Evolutionary conservation across 2,113 vertebrate genomes (phyloP).

Genomic region (Pedetes capensis): DNA sequence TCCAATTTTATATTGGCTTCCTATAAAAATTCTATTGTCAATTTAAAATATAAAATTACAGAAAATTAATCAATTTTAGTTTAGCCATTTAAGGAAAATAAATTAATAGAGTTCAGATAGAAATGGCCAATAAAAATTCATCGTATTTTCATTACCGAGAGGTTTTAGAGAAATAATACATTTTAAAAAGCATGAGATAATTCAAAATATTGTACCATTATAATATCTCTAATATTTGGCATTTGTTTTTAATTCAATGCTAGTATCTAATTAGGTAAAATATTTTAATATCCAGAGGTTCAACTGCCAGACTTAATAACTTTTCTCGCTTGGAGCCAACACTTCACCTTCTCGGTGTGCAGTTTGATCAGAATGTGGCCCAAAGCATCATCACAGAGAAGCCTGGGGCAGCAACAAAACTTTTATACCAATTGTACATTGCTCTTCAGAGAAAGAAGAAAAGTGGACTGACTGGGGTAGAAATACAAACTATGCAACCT

Average conservation of each 20-base stretch:
- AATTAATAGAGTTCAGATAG: background rate
- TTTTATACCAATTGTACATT: constrained; percentile 92
- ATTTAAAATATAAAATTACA: background rate
- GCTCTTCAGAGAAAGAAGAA: constrained; percentile 91
- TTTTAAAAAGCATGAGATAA: background rate
- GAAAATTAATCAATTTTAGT: constrained; percentile 4
- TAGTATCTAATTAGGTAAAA: constrained; percentile 9
- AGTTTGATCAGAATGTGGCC: constrained; percentile 88
- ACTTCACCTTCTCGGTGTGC: constrained; percentile 88
- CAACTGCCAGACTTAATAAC: constrained; percentile 90
- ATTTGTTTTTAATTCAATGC: background rate
- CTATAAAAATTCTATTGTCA: background rate
- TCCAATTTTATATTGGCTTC: background rate
- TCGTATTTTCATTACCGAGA: background rate
- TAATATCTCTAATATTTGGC: background rate
- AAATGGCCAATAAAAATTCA: background rate
- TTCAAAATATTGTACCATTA: background rate
- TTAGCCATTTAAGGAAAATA: background rate
- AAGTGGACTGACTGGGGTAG: constrained; percentile 80
- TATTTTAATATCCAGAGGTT: constrained; percentile 79
- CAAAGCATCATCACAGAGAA: constrained; percentile 90
- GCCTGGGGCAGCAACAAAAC: constrained; percentile 87
- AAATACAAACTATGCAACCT: constrained; percentile 86
- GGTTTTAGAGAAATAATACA: background rate
- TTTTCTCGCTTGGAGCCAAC: constrained; percentile 93